Evolutionary conservation across 2,113 vertebrate genomes (phyloP), one percentile per base, ranked within the genome.

Genomic region (Psilopsiagon aurifrons): DNA sequence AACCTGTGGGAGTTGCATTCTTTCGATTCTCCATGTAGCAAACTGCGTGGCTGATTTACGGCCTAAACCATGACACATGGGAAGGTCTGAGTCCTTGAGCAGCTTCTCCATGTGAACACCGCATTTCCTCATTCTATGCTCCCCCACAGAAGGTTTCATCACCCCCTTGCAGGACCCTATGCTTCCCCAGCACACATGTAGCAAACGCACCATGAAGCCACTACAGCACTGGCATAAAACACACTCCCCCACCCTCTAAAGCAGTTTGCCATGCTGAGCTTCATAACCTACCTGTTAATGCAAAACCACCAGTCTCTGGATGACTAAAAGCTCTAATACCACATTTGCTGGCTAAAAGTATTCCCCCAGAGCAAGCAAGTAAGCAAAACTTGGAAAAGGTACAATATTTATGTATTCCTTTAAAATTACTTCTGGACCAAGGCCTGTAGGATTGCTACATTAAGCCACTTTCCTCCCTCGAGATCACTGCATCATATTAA

Each of bases 201-300:
- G 71, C 17, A 29, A 64, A 70, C 63, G 47, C 22, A 29, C 59
- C 1, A 0, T 10, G 57, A 88, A 69, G 19, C 39, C 39, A 20
- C 20, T 11, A 12, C 1, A 3, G 22, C 2, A 5, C 31, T 4
- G 3, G 51, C 46, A 55, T 4, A 84, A 88, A 94, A 43, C 22
- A 31, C 0, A 0, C 10, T 54, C 25, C 28, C 54, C 54, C 5
- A 0, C 20, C 24, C 54, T 63, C 44, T 44, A n/a, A 69, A 0
- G 1, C 28, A n/a, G n/a, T 62, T 41, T 66, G 44, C 35, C 44
- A 20, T 0, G 1, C 60, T 24, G 27, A 46, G 37, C 31, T 90
- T 71, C 3, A 0, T 4, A 55, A 31, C 24, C 83, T 71, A 39
- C 37, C 41, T 68, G 59, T 27, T 27, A 62, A 68, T 15, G 28